These are phyloP conservation scores for Nyleta sp. DNA, from an alignment of 2,888 invertebrate genomes.

Conservation along the genomic window DNA sequence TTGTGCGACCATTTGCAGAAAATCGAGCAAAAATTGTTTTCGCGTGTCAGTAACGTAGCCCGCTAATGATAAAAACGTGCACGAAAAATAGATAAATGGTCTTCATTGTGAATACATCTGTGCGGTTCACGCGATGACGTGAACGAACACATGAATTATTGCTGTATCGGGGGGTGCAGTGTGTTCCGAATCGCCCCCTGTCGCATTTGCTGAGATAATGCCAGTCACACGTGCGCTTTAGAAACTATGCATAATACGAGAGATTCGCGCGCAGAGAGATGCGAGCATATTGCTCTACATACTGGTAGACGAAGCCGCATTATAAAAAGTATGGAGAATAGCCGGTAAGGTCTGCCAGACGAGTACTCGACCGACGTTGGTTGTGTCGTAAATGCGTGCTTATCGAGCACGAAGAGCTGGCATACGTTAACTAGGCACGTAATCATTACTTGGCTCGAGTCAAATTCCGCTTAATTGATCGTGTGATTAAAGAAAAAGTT, in stretches of 20 bases:
- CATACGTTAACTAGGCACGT: conserved; percentile 36
- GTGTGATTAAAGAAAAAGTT: conserved; percentile 16
- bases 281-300: conserved; percentile 51
- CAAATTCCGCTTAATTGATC: conserved; percentile 36
- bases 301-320: conserved; percentile 24
- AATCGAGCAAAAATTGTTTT: neutral
- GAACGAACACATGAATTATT: conserved; percentile 42
- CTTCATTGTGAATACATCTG: neutral
- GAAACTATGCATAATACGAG: conserved; percentile 61
- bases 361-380: conserved; percentile 18
- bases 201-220: conserved; percentile 71
- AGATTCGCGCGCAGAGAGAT: conserved; percentile 43
- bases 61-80: no score
- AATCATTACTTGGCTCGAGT: conserved; percentile 34
- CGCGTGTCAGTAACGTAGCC: no score
- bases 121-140: conserved; percentile 20
- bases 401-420: conserved; percentile 51
- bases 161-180: conserved; percentile 37
- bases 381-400: conserved; percentile 40
- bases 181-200: conserved; percentile 47
- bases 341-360: conserved; percentile 38
- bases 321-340: conserved; percentile 57
- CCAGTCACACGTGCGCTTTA: conserved; percentile 69
- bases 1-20: no score
- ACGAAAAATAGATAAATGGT: neutral